These are phyloP conservation scores for Coremacera marginata DNA, from an alignment of 2,888 invertebrate species.

Conservation along the genomic window DNA sequence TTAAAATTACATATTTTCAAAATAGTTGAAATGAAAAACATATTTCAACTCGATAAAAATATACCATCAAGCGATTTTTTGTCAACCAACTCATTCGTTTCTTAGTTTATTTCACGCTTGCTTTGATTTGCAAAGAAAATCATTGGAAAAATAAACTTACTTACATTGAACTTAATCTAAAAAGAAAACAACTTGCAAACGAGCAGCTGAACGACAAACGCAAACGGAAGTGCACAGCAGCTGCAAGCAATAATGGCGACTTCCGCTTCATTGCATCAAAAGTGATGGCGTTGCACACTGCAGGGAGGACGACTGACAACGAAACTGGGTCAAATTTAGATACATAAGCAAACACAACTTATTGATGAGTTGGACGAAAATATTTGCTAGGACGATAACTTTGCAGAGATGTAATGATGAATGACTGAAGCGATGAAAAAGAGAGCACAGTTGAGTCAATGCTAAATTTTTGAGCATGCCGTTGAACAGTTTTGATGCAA, in stretches of 20 bases:
- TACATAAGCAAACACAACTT: constrained; percentile 15
- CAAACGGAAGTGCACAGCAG: constrained; percentile 21
- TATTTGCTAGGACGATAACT: constrained; percentile 25
- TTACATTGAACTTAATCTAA: background rate
- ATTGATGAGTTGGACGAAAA: constrained; percentile 35
- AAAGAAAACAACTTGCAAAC: background rate
- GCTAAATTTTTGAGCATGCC: background rate
- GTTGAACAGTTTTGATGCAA: too few species aligned
- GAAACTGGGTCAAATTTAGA: constrained; percentile 29
- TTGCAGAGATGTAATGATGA: background rate
- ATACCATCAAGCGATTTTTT: too few species aligned
- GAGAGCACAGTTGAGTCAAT: constrained; percentile 1
- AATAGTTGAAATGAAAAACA: too few species aligned
- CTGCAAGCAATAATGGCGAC: constrained; percentile 29
- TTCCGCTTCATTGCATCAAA: constrained; percentile 28
- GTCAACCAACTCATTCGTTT: too few species aligned
- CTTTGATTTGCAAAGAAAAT: too few species aligned
- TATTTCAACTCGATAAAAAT: too few species aligned
- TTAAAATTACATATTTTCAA: too few species aligned
- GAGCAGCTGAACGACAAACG: constrained; percentile 4
- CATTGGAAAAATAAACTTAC: too few species aligned
- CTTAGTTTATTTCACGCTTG: too few species aligned
- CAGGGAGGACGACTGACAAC: background rate
- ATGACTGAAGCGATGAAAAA: background rate
- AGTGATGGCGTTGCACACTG: background rate